Evolutionary conservation across 2,113 vertebrate genomes (phyloP).

Genomic region (Siniperca knerii): DNA sequence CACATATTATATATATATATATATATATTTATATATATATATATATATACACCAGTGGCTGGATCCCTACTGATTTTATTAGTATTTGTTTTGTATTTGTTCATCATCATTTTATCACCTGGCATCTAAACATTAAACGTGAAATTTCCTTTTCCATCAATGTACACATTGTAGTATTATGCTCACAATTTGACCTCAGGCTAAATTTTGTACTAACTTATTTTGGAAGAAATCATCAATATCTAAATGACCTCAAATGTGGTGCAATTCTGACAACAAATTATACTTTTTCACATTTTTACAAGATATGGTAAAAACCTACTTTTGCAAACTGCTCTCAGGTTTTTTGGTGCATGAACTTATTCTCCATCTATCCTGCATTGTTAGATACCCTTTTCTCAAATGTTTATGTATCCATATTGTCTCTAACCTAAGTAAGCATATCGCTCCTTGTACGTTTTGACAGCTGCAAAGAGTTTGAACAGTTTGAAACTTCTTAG

Average conservation of each 20-base stretch:
- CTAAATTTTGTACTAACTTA: background rate
- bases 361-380: background rate
- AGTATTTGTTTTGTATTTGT: background rate
- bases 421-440: too few species aligned
- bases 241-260: background rate
- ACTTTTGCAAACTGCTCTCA: background rate
- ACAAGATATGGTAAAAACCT: background rate
- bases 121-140: too few species aligned
- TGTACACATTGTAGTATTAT: too few species aligned
- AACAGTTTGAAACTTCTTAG: too few species aligned
- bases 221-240: background rate
- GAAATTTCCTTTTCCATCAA: too few species aligned
- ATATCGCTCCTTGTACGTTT: too few species aligned
- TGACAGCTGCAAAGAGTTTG: background rate
- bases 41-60: background rate
- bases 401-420: background rate
- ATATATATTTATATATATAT: too few species aligned
- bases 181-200: too few species aligned
- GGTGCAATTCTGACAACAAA: background rate
- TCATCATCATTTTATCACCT: background rate
- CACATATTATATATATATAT: background rate
- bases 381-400: background rate
- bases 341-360: background rate
- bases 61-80: background rate
- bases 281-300: background rate